phyloP scores from a whole-genome alignment of 2,113 vertebrate species.

The Ochotona princeps region DNA sequence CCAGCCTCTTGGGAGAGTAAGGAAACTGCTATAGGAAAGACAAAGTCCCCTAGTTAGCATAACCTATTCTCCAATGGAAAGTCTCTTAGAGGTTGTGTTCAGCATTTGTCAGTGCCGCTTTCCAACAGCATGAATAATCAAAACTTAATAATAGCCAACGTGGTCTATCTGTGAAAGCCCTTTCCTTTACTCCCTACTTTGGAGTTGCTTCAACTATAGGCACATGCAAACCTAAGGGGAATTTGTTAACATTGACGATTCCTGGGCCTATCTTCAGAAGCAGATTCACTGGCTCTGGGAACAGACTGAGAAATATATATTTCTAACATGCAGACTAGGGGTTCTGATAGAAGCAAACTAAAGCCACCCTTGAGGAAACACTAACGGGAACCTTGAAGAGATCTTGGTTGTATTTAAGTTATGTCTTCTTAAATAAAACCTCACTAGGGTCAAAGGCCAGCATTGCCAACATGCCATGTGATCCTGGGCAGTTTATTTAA shows the following conservation, averaged over 20 bases:
- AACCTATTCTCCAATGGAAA: background rate
- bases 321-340: background rate
- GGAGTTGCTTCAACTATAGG: background rate
- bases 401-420: background rate
- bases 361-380: background rate
- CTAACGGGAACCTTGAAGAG: background rate
- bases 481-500: background rate
- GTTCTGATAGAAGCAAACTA: background rate
- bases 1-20: background rate
- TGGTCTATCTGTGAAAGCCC: background rate
- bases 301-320: background rate
- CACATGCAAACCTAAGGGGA: background rate
- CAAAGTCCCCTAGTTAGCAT: background rate
- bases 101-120: background rate
- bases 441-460: background rate
- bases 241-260: background rate
- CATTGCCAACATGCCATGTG: background rate
- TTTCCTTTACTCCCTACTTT: background rate
- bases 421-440: conserved; percentile 28
- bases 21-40: conserved; percentile 8
- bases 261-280: background rate
- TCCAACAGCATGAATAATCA: background rate
- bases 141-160: background rate
- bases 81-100: background rate
- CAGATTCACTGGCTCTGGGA: background rate